Conservation (phyloP, 64 coral and sea anemone genomes). For the Porites australiensis region DNA sequence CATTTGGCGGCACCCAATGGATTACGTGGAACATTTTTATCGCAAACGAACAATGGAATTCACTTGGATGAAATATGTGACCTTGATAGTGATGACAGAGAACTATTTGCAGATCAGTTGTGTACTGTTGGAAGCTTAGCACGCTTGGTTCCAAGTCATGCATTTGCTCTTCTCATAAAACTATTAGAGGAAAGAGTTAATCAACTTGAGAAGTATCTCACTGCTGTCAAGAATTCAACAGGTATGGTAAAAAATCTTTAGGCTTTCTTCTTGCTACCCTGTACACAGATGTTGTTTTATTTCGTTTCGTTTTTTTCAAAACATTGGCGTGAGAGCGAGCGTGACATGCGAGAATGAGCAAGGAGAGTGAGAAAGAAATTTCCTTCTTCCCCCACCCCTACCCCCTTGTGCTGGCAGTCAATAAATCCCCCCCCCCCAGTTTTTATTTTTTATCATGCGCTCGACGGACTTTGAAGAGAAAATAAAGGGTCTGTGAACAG, state of each 20-base stretch:
- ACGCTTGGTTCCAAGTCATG: conserved; percentile 69
- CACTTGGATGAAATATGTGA: conserved; percentile 94
- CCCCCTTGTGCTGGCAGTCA: no score
- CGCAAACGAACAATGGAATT: conserved; percentile 32
- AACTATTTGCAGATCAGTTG: conserved; percentile 90
- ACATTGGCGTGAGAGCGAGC: no score
- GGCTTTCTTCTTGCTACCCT: no score
- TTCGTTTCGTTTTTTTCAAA: no score
- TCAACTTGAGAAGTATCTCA: conserved; percentile 75
- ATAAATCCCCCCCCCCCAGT: no score
- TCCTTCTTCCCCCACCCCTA: no score
- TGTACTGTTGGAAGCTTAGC: conserved; percentile 86
- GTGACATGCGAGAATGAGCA: no score
- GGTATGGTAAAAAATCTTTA: conserved; percentile 4
- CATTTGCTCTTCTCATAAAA: conserved; percentile 76
- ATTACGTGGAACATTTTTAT: conserved; percentile 61
- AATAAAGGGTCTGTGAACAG: no score
- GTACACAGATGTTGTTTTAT: no score
- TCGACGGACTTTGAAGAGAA: no score
- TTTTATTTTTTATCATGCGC: no score
- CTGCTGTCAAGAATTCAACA: conserved; percentile 66
- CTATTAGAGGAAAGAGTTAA: conserved; percentile 73
- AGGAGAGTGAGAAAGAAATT: no score
- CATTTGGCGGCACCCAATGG: conserved; percentile 86
- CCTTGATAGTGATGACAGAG: conserved; percentile 85